These are phyloP conservation scores for Herminia tarsipennalis DNA, from an alignment of 2,888 invertebrate species.

Conservation along the genomic window DNA sequence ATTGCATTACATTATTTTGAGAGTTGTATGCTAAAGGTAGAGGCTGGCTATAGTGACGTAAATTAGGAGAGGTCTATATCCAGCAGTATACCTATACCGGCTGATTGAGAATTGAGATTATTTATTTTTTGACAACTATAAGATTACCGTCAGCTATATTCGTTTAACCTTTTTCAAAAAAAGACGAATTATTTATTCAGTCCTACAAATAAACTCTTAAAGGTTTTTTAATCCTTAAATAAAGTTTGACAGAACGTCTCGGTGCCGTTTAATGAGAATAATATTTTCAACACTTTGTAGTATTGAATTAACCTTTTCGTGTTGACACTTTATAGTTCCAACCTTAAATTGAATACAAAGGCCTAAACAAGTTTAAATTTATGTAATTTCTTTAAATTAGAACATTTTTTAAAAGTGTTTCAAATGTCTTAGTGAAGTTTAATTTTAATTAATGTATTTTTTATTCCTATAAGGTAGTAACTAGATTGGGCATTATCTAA, in stretches of 20 bases:
- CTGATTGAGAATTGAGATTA: too few relatives aligned
- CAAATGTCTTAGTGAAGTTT: not conserved
- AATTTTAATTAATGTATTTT: too few relatives aligned
- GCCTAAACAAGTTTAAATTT: conserved; percentile 9
- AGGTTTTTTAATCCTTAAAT: not conserved
- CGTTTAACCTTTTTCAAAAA: not conserved
- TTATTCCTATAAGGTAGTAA: not conserved
- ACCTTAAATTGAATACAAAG: conserved; percentile 4
- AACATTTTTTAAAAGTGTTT: not conserved
- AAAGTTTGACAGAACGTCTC: not conserved
- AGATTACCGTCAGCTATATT: not conserved
- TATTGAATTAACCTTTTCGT: not conserved
- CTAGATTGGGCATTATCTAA: not conserved
- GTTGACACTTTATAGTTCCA: conserved; percentile 9
- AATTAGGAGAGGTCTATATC: too few relatives aligned
- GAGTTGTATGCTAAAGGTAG: too few relatives aligned
- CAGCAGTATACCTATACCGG: too few relatives aligned
- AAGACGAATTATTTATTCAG: not conserved
- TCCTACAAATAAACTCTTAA: not conserved
- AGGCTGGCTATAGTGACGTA: too few relatives aligned
- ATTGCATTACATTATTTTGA: too few relatives aligned
- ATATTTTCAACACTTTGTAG: not conserved
- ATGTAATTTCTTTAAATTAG: conserved; percentile 6
- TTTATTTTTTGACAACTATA: too few relatives aligned
- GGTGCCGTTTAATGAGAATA: not conserved